Conservation (phyloP, 2,113 vertebrate species). For the Colistium nudipinnis region DNA sequence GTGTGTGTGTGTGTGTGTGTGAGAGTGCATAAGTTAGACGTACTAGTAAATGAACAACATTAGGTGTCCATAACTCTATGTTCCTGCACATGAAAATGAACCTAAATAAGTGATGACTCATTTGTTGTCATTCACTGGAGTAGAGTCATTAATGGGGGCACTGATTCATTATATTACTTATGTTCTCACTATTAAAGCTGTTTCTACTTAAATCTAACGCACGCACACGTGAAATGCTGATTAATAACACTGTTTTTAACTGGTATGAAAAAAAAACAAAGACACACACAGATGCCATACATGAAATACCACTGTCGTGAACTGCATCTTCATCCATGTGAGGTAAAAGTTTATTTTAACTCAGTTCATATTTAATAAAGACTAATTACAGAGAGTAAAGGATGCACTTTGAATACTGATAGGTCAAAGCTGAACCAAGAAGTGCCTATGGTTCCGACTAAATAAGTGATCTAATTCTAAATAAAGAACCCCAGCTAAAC, state of each 20-base stretch:
- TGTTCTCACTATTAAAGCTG: background rate
- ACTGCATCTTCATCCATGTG: too few species aligned
- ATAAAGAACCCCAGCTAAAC: too few species aligned
- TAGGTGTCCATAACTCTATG: constrained; percentile 51
- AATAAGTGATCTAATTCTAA: too few species aligned
- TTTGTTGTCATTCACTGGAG: constrained; percentile 57
- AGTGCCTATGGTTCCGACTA: too few species aligned
- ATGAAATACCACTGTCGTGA: too few species aligned
- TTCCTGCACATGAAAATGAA: constrained; percentile 9
- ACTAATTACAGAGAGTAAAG: too few species aligned
- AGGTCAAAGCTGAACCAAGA: too few species aligned
- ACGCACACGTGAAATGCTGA: constrained; percentile 18
- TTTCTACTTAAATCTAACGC: constrained; percentile 17
- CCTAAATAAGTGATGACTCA: constrained; percentile 57
- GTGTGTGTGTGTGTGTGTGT: constrained; percentile 24
- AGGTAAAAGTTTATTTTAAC: too few species aligned
- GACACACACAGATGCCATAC: background rate
- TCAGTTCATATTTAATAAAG: too few species aligned
- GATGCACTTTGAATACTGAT: too few species aligned
- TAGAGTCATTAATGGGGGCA: constrained; percentile 40
- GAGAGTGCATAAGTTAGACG: constrained; percentile 22
- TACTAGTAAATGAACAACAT: constrained; percentile 33
- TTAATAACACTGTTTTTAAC: constrained; percentile 14
- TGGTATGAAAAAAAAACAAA: too few species aligned
- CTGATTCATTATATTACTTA: constrained; percentile 46